Base-by-base conservation (phyloP, 2,113 vertebrate species). In the Hydropotes inermis region DNA sequence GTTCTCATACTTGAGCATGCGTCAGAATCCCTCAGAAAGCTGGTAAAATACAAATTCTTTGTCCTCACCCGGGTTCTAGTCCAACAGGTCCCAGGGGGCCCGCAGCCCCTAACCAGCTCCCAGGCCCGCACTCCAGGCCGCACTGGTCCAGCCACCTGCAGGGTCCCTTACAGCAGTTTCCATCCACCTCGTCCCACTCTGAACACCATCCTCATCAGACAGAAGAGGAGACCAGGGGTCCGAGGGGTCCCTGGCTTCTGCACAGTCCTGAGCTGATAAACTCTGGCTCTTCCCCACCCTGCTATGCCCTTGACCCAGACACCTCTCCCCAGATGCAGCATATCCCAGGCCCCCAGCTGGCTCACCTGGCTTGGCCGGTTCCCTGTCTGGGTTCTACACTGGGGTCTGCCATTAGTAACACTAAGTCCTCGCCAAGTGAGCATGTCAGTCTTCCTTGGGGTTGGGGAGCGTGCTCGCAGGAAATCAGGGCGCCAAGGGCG, bases 1-100 rank as follows among this genome's bases (percentile, higher is more conserved):
- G 28, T 16, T 21, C 60, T 47, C 1, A 3, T 43, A 3, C 16
- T 7, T 25, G 33, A 16, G 28, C 0, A 0, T 6, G 28, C 5
- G 1, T 36, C 27, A 4, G 17, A 33, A 17, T 11, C 6, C 54
- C 33, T 58, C 3, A 0, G 55, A 52, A 45, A 61, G 90, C 45
- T 2, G 16, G 76, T 23, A 19, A 19, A n/a, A 33, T 6, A 21
- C 85, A 47, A 10, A 7, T 33, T 25, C 33, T 9, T 19, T 10
- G n/a, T 12, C 67, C 67, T 6, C 15, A 12, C 16, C 43, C 67
- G 2, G 4, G 70, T 25, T 55, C 52, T 23, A 33, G 61, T n/a
- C 60, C 47, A 2, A 6, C 36, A 27, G 55, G 8, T 23, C 50
- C 25, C 3, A 55, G 28, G 30, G 14, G 1, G 25, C 6, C 2